A percentile compares a stretch with the other conserved stretches of the same genome.
These are phyloP conservation scores for Empidonax alnorum DNA, from an alignment of 2,113 vertebrate genomes.

Conservation along the genomic window DNA sequence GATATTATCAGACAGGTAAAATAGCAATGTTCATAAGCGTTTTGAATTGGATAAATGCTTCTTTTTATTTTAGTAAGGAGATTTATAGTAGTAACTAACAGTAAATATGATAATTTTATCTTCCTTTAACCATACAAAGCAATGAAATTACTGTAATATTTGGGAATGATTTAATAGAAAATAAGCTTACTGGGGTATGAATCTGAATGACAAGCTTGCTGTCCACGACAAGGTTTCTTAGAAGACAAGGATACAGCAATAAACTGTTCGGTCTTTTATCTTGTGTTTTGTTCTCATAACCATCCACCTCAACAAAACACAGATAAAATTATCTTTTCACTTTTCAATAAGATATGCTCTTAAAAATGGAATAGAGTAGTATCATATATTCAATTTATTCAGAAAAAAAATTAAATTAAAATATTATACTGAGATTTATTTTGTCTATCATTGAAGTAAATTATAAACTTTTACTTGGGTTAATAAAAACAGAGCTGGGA, in stretches of 20 bases:
- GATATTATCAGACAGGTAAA: neutral
- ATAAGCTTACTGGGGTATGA: neutral
- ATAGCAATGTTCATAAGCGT: neutral
- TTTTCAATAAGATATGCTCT: neutral
- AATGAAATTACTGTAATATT: constrained; percentile 4
- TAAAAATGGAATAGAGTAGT: neutral
- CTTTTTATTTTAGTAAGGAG: constrained; percentile 21
- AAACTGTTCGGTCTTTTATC: neutral
- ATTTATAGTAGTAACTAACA: neutral
- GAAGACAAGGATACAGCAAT: neutral
- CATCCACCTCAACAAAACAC: neutral
- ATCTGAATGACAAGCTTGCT: neutral
- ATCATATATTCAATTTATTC: neutral
- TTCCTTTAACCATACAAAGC: neutral
- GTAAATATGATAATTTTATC: constrained; percentile 24
- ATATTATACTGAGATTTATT: neutral
- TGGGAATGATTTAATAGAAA: neutral
- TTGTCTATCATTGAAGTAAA: neutral
- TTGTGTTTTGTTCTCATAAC: neutral
- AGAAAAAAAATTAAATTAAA: neutral
- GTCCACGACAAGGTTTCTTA: neutral
- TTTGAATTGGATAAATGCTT: neutral
- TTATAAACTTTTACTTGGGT: neutral
- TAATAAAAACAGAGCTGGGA: neutral
- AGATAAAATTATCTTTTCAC: neutral